phyloP scores from a whole-genome alignment of 2,888 invertebrate species.

The Heteromurus nitidus region DNA sequence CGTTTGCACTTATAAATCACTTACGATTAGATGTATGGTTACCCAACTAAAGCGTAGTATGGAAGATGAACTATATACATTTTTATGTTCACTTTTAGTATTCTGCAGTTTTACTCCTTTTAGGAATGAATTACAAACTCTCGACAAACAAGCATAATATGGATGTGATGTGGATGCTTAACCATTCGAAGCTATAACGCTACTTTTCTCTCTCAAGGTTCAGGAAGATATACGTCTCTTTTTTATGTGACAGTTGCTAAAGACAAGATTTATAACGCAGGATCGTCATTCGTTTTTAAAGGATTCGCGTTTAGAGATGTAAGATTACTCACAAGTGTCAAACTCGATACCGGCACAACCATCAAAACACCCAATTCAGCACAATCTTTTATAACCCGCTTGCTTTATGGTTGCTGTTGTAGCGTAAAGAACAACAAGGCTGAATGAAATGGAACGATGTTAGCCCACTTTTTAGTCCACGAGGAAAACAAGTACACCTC shows the following conservation, averaged over 20 bases:
- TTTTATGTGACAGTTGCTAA: slow-evolving; percentile 42
- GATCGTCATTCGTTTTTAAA: slow-evolving; percentile 6
- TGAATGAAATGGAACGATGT: neutral
- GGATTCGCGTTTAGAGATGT: slow-evolving; percentile 27
- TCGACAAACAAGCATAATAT: too few relatives aligned
- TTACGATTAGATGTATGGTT: too few relatives aligned
- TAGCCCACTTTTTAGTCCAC: slow-evolving; percentile 1
- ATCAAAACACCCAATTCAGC: slow-evolving; percentile 34
- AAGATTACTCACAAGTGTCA: slow-evolving; percentile 42
- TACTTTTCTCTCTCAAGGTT: neutral
- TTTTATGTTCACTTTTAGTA: too few relatives aligned
- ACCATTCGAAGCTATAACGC: too few relatives aligned
- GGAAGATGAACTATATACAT: too few relatives aligned
- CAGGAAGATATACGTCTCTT: slow-evolving; percentile 18
- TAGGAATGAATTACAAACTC: too few relatives aligned
- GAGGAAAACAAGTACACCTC: neutral
- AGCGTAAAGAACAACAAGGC: slow-evolving; percentile 7
- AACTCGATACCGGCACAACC: slow-evolving; percentile 31
- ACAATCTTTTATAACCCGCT: slow-evolving; percentile 8
- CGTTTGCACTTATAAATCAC: too few relatives aligned
- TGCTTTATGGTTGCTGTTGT: slow-evolving; percentile 6
- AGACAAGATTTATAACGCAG: slow-evolving; percentile 27
- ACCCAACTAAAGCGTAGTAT: too few relatives aligned
- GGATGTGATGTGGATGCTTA: too few relatives aligned
- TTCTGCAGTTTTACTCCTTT: too few relatives aligned